Conservation (phyloP, 2,113 vertebrate species). For the Ctenodactylus gundi region DNA sequence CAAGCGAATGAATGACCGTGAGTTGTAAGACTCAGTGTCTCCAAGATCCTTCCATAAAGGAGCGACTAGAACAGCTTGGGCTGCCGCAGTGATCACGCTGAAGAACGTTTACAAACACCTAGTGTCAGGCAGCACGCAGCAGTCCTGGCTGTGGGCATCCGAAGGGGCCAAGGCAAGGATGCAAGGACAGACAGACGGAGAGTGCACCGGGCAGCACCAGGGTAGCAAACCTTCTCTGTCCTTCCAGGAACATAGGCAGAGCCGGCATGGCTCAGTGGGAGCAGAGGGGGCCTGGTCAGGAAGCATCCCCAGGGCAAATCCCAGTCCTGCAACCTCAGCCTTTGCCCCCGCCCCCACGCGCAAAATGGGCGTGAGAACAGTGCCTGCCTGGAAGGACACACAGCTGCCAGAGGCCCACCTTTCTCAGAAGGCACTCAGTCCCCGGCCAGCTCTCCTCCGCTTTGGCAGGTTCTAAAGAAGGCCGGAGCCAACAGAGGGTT, state of each 20-base stretch:
- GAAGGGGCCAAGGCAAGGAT: rapidly evolving
- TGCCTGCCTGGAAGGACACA: neutral
- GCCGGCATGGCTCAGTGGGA: rapidly evolving
- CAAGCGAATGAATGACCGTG: rapidly evolving
- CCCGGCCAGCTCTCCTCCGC: neutral
- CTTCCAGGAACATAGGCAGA: neutral
- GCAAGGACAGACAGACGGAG: neutral
- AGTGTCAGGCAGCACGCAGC: rapidly evolving
- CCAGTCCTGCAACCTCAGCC: neutral
- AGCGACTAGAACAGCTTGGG: neutral
- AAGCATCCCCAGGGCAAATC: neutral
- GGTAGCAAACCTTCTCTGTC: neutral
- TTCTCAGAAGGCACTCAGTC: rapidly evolving
- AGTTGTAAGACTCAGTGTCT: neutral
- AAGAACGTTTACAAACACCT: neutral
- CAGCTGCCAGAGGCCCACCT: neutral
- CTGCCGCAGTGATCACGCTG: rapidly evolving
- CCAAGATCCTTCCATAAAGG: neutral
- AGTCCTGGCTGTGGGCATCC: rapidly evolving
- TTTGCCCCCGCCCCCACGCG: neutral
- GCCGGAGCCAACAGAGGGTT: slow-evolving; percentile 71
- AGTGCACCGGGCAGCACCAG: too few relatives aligned
- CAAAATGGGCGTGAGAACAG: neutral
- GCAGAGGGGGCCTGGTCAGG: neutral
- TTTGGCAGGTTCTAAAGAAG: neutral